Base-by-base conservation (phyloP, 2,888 invertebrate genomes). In the Itoplectis maculator region DNA sequence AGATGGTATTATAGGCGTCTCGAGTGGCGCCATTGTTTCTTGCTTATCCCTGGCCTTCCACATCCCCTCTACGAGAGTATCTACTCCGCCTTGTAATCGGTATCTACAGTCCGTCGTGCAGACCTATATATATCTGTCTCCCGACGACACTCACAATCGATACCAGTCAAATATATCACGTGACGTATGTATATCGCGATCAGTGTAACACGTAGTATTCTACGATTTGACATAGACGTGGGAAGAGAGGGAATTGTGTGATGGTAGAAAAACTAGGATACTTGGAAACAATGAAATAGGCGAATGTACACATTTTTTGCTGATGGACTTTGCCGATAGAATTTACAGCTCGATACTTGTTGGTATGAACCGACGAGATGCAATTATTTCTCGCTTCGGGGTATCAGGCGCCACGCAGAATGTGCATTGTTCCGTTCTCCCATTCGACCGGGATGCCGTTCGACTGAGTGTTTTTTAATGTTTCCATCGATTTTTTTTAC, bases 1-100 rank as follows among this genome's bases (percentile, higher is more conserved):
- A 79, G 79, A 82, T 81, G 65, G 74, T 66, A 74, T 79, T 66
- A 75, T 65, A 61, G 63, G 23, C 23, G 63, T 76, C 75, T 68
- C 65, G 61, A 76, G 79, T 79, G 82, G 79, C 72, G 72, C 79
- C 79, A 79, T 82, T 73, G 66, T 79, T 82, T 79, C 61, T 76
- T 69, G 51, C 79, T 68, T 79, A 78, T 73, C 49, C 40, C 42
- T 76, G n/a, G n/a, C 20, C 59, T 47, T 20, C 49, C 45, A 49
- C 15, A n/a, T 59, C 56, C 56, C 15, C 42, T 18, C 45, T 56
- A 77, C 51, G 54, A 59, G 29, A n/a, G 47, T 63, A 51, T 56
- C 18, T 45, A 56, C 56, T 72, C 15, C 11, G 29, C 7, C 37
- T 37, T 45, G 45, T 11, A 65, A 65, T 23, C 45, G n/a, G 0